A percentile compares a stretch with the other conserved stretches of the same genome.
Conservation (phyloP, 2,888 invertebrate species). For the Cheilosia scutellata region DNA sequence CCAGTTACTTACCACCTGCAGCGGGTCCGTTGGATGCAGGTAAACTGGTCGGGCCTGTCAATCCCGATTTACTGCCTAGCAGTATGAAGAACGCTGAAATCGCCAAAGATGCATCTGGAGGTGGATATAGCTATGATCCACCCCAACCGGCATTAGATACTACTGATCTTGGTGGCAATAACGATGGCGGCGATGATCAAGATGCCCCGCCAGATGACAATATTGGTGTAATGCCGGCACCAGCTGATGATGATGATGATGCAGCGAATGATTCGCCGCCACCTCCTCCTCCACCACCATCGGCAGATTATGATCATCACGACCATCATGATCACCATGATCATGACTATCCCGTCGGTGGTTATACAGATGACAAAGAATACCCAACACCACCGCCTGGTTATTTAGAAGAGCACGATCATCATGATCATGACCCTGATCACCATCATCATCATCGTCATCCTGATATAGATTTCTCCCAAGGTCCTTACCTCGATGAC, state of each 20-base stretch:
- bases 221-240: conserved; percentile 40
- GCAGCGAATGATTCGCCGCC: conserved; percentile 38
- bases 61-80: conserved; percentile 77
- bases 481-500: conserved; percentile 80
- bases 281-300: conserved; percentile 15
- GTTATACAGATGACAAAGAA: conserved; percentile 81
- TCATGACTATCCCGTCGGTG: conserved; percentile 74
- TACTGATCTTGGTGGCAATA: conserved; percentile 63
- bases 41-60: conserved; percentile 78
- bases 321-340: conserved; percentile 65
- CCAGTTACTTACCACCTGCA: conserved; percentile 82
- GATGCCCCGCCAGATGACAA: conserved; percentile 79
- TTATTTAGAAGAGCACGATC: conserved; percentile 80
- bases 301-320: conserved; percentile 19
- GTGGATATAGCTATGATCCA: conserved; percentile 50
- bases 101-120: conserved; percentile 3
- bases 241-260: conserved; percentile 5
- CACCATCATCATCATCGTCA: conserved; percentile 77
- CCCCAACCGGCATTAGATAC: conserved; percentile 32
- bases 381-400: conserved; percentile 83
- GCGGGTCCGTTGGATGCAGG: conserved; percentile 79
- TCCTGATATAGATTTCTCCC: conserved; percentile 76
- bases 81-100: conserved; percentile 21
- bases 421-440: conserved; percentile 79
- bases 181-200: conserved; percentile 77